Evolutionary conservation across 2,888 invertebrate genomes (phyloP).

Genomic region (Stenchaetothrips biformis): DNA sequence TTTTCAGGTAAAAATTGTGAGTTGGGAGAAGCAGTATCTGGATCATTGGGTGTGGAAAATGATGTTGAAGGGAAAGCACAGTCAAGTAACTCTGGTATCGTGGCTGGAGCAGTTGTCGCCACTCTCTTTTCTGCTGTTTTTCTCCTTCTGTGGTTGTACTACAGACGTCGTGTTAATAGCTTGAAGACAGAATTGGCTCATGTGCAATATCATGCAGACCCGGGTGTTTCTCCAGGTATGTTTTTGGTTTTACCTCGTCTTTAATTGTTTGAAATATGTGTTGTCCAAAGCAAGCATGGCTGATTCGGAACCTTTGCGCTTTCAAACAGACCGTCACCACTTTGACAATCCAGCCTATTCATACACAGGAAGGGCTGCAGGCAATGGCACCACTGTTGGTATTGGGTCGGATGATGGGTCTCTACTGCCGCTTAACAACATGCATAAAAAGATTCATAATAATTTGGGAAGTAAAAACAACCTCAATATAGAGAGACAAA

Average conservation of each 20-base stretch:
- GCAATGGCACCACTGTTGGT: conserved; percentile 30
- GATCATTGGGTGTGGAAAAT: conserved; percentile 30
- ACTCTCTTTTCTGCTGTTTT: conserved; percentile 58
- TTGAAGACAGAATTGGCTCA: conserved; percentile 83
- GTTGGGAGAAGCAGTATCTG: not conserved
- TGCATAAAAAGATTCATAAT: conserved; percentile 51
- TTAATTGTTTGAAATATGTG: not conserved
- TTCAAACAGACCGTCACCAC: conserved; percentile 65
- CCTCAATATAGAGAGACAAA: conserved; percentile 56
- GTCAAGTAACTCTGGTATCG: conserved; percentile 33
- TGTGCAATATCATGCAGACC: conserved; percentile 81
- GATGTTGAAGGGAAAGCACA: conserved; percentile 31
- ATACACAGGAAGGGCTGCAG: conserved; percentile 42
- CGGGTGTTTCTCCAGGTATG: conserved; percentile 58
- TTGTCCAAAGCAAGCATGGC: not conserved
- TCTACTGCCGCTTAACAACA: conserved; percentile 48
- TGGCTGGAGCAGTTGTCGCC: conserved; percentile 58
- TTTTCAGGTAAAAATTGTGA: conserved; percentile 64
- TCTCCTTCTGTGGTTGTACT: conserved; percentile 65
- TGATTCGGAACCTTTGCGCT: conserved; percentile 25
- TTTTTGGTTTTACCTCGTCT: conserved; percentile 33
- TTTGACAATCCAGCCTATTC: conserved; percentile 92
- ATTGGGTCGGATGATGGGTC: conserved; percentile 45
- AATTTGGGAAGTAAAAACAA: conserved; percentile 58
- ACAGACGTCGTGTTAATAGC: conserved; percentile 71